Conservation (phyloP, 2,797 vertebrate genomes). For the Falco concolor region DNA sequence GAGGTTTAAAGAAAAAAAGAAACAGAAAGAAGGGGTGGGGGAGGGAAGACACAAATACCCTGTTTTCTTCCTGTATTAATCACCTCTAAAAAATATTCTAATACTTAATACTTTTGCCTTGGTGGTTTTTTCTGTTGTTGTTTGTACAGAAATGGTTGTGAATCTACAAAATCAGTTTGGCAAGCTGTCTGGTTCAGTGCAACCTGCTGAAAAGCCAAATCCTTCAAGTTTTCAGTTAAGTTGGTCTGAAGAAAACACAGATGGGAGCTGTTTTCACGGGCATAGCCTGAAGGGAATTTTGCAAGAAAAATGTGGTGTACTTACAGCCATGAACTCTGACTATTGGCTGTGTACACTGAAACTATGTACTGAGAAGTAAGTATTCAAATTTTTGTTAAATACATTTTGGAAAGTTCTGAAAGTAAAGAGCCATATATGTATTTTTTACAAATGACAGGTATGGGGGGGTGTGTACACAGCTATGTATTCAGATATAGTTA, state of each 20-base stretch:
- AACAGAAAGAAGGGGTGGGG: too few species aligned
- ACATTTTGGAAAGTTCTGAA: neutral
- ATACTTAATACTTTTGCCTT: neutral
- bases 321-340: conserved; percentile 60
- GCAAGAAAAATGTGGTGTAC: conserved; percentile 39
- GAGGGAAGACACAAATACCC: neutral
- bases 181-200: conserved; percentile 55
- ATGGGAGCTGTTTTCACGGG: conserved; percentile 73
- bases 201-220: conserved; percentile 21
- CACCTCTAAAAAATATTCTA: neutral
- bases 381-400: neutral
- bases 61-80: neutral
- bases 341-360: conserved; percentile 80
- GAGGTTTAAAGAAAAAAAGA: neutral
- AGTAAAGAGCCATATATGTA: neutral
- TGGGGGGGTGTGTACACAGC: neutral
- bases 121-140: neutral
- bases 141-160: conserved; percentile 74
- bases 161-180: conserved; percentile 79
- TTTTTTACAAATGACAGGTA: neutral
- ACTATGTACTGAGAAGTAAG: conserved; percentile 70
- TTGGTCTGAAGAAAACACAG: conserved; percentile 72
- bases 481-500: neutral
- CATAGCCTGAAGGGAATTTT: conserved; percentile 73
- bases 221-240: conserved; percentile 80